phyloP scores from a whole-genome alignment of 2,113 vertebrate species.

The Acanthisitta chloris region DNA sequence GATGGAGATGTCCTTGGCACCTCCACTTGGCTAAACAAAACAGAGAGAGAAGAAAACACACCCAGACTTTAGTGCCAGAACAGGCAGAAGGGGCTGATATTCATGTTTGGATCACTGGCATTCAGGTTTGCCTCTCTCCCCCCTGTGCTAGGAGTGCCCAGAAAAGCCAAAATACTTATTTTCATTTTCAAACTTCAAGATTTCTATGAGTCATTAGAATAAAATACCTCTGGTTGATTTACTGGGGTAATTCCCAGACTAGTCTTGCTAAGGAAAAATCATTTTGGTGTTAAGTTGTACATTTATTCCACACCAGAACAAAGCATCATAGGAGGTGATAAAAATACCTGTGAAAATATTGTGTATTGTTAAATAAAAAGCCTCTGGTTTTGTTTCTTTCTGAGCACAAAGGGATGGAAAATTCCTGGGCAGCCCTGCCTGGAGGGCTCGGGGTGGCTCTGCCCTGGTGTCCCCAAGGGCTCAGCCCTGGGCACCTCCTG shows the following conservation, averaged over 20 bases:
- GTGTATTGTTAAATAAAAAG: too few relatives aligned
- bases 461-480: neutral
- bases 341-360: neutral
- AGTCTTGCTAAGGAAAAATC: neutral
- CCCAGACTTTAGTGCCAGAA: too few relatives aligned
- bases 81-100: accelerated
- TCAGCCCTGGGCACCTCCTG: accelerated
- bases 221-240: neutral
- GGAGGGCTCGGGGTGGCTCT: neutral
- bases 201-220: neutral
- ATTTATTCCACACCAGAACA: neutral
- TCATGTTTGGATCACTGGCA: accelerated
- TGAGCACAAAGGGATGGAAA: neutral
- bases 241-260: neutral
- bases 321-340: accelerated
- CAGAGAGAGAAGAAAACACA: too few relatives aligned
- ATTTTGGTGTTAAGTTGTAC: accelerated
- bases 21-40: neutral
- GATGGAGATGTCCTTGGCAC: neutral
- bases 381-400: neutral
- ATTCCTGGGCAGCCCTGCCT: neutral
- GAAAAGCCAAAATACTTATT: accelerated
- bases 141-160: neutral
- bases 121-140: neutral
- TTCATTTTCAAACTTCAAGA: neutral